phyloP scores from a whole-genome alignment of 2,888 invertebrate species.

The Scaptomyza polygonia region DNA sequence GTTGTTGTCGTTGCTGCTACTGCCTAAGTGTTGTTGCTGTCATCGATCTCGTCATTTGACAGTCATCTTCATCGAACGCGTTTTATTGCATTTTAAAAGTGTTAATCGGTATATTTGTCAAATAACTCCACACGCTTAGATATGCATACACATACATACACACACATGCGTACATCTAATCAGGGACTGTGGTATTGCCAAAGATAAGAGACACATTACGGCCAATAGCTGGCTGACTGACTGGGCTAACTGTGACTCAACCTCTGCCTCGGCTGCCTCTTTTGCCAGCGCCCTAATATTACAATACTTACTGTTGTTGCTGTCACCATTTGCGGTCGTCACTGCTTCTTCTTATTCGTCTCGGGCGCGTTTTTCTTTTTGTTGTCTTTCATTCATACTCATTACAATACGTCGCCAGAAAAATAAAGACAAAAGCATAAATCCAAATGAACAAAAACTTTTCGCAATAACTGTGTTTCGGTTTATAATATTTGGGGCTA shows the following conservation, averaged over 20 bases:
- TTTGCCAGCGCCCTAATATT: slow-evolving; percentile 45
- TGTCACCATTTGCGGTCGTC: slow-evolving; percentile 30
- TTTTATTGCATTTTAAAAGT: slow-evolving; percentile 31
- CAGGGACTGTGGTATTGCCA: slow-evolving; percentile 60
- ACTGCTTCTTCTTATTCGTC: slow-evolving; percentile 24
- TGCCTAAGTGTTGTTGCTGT: slow-evolving; percentile 17
- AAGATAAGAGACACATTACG: slow-evolving; percentile 59
- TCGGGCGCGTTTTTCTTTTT: slow-evolving; percentile 19
- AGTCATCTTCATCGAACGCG: slow-evolving; percentile 32
- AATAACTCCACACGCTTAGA: slow-evolving; percentile 39
- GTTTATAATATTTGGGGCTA: slow-evolving; percentile 5
- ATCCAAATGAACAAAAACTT: slow-evolving; percentile 36
- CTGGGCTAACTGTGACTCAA: slow-evolving; percentile 65
- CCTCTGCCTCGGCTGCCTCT: slow-evolving; percentile 32
- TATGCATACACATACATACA: slow-evolving; percentile 10
- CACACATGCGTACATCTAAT: slow-evolving; percentile 58
- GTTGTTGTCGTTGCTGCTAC: slow-evolving; percentile 21
- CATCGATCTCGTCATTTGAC: slow-evolving; percentile 34
- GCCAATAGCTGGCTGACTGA: slow-evolving; percentile 18
- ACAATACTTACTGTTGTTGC: slow-evolving; percentile 31
- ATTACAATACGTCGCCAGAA: slow-evolving; percentile 24
- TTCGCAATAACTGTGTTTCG: slow-evolving; percentile 56
- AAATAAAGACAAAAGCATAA: slow-evolving; percentile 26
- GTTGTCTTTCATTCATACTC: slow-evolving; percentile 48
- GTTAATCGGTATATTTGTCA: slow-evolving; percentile 43